Conservation (phyloP, 1,140 invertebrate species). For the Ostrea edulis region DNA sequence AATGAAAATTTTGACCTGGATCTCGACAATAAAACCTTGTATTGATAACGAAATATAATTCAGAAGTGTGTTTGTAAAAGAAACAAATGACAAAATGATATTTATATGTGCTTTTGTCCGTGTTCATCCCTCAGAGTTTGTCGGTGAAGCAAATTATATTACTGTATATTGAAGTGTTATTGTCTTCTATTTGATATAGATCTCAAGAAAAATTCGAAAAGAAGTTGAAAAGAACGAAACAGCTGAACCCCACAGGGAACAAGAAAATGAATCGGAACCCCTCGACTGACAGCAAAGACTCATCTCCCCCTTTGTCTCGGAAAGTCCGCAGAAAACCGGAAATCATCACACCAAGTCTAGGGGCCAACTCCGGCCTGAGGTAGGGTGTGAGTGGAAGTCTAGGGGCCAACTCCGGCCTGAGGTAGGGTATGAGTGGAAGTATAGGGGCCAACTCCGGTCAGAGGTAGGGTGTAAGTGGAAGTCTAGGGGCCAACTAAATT, state of each 20-base stretch:
- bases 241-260: conserved; percentile 10
- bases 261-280: conserved; percentile 4
- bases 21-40: too few species aligned
- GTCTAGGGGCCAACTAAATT: too few species aligned
- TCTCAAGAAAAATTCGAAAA: conserved; percentile 64
- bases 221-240: conserved; percentile 61
- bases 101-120: too few species aligned
- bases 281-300: conserved; percentile 16
- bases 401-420: too few species aligned
- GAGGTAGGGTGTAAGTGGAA: too few species aligned
- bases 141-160: neutral
- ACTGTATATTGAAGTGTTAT: neutral
- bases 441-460: too few species aligned
- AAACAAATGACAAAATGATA: too few species aligned
- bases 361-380: neutral
- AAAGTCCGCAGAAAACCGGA: conserved; percentile 22
- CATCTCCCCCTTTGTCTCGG: neutral
- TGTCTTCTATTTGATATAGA: conserved; percentile 42
- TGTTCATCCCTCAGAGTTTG: too few species aligned
- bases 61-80: too few species aligned
- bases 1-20: too few species aligned
- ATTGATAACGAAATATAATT: too few species aligned
- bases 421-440: too few species aligned
- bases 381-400: neutral
- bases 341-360: neutral